Evolutionary conservation across 2,113 vertebrate genomes (phyloP).

Genomic region (Saccopteryx leptura): DNA sequence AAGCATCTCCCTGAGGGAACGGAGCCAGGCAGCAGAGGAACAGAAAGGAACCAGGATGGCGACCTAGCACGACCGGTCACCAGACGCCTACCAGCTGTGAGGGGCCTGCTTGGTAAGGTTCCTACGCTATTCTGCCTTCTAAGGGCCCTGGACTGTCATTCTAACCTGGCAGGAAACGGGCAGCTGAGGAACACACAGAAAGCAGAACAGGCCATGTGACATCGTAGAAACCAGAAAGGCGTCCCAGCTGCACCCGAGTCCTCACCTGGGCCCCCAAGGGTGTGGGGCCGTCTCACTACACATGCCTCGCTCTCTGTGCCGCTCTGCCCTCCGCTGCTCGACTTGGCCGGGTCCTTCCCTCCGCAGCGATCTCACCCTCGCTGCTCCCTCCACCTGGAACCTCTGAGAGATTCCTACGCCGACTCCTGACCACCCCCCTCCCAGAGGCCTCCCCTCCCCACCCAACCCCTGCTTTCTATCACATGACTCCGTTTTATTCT

Average conservation of each 20-base stretch:
- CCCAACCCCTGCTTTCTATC: not conserved
- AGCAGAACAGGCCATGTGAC: not conserved
- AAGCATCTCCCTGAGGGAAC: not conserved
- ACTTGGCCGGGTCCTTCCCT: no score
- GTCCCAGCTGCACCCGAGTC: not conserved
- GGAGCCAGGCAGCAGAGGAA: not conserved
- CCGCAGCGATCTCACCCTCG: rapidly evolving
- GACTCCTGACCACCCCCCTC: not conserved
- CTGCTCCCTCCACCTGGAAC: no score
- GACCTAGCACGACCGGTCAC: no score
- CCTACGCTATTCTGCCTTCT: no score
- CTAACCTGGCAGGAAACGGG: not conserved
- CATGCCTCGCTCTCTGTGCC: not conserved
- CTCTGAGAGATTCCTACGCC: not conserved
- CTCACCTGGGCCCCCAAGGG: not conserved
- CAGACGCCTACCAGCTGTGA: no score
- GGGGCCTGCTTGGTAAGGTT: not conserved
- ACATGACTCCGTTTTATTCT: not conserved
- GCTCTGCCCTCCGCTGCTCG: not conserved
- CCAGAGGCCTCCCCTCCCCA: not conserved
- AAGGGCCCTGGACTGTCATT: not conserved
- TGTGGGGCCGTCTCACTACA: rapidly evolving
- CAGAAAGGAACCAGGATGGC: not conserved
- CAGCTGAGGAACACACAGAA: not conserved
- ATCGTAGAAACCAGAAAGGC: not conserved